Conservation (phyloP, 2,113 vertebrate species). For the Mus spicilegus region DNA sequence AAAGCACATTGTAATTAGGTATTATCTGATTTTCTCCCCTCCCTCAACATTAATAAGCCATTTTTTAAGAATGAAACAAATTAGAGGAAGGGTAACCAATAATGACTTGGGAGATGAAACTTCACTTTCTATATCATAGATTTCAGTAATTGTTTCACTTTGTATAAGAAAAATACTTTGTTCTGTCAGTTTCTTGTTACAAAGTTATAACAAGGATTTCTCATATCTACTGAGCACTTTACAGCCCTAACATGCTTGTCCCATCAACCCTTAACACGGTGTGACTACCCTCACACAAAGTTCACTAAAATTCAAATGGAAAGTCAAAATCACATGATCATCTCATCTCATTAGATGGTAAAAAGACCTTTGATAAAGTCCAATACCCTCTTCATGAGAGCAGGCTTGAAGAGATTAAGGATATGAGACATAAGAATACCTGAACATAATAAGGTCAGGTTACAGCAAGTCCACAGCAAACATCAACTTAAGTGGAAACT, state of each 20-base stretch:
- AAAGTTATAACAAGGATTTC: slow-evolving; percentile 34
- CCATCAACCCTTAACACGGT: not conserved
- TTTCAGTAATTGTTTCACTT: slow-evolving; percentile 33
- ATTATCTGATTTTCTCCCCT: not conserved
- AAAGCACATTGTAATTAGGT: not conserved
- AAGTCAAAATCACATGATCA: not conserved
- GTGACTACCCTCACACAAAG: not conserved
- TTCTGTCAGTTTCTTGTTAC: not conserved
- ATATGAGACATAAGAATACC: no score
- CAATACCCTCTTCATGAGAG: not conserved
- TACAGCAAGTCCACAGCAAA: not conserved
- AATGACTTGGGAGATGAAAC: not conserved
- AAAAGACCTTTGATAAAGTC: not conserved
- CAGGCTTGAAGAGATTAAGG: not conserved
- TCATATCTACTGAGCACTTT: not conserved
- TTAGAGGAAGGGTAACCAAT: not conserved
- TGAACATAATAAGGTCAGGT: not conserved
- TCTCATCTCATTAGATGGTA: not conserved
- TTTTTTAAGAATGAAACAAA: slow-evolving; percentile 45
- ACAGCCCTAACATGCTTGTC: not conserved
- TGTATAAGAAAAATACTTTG: slow-evolving; percentile 24
- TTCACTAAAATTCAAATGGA: not conserved
- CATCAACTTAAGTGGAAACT: not conserved
- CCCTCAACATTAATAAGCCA: not conserved
- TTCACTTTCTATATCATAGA: not conserved